phyloP scores from a whole-genome alignment of 2,888 invertebrate species.

The Celastrina argiolus region DNA sequence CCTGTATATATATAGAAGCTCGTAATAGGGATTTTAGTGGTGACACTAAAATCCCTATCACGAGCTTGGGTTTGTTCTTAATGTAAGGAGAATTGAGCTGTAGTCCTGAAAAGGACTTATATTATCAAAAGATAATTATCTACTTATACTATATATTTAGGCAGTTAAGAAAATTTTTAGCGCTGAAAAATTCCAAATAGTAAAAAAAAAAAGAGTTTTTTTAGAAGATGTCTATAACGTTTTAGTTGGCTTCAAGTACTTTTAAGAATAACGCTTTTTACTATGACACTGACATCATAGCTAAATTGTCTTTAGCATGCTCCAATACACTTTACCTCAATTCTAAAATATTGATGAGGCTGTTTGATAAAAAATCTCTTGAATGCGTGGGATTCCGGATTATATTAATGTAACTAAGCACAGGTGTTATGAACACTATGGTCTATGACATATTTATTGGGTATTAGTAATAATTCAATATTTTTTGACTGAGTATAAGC shows the following conservation, averaged over 20 bases:
- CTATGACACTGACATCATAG: background rate
- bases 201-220: no score
- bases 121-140: no score
- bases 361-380: background rate
- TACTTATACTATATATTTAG: no score
- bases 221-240: background rate
- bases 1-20: no score
- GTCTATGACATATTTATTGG: background rate
- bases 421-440: background rate
- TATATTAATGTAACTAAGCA: background rate
- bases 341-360: background rate
- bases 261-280: background rate
- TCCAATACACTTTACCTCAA: slow-evolving; percentile 4
- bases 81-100: no score
- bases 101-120: no score
- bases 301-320: background rate
- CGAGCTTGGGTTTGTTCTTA: no score
- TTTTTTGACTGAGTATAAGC: background rate
- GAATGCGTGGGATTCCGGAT: background rate
- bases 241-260: background rate
- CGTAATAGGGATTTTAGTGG: no score
- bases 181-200: no score
- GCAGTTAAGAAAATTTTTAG: no score
- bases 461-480: background rate
- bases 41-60: no score